A percentile compares a stretch with the other conserved stretches of the same genome.
Evolutionary conservation across 2,888 invertebrate species (phyloP).

Genomic region (Limulus polyphemus): DNA sequence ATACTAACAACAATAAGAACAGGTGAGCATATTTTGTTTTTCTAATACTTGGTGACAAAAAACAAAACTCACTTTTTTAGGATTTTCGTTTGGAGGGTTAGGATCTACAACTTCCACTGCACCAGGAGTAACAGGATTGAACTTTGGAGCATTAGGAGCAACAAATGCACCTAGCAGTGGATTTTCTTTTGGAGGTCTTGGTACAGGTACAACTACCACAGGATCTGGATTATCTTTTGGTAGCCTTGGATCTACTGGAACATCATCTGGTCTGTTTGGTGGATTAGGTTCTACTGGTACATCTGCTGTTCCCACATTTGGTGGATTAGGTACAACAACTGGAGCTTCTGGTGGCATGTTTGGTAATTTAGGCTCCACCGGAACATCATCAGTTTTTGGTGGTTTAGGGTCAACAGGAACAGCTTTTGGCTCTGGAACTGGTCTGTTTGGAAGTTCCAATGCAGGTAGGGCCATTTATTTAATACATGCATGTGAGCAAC

Average conservation of each 20-base stretch:
- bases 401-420: slow-evolving; percentile 8
- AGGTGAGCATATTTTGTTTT: too few relatives aligned
- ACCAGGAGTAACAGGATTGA: slow-evolving; percentile 5
- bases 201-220: slow-evolving; percentile 11
- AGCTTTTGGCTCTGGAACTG: not conserved
- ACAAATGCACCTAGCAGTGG: slow-evolving; percentile 5
- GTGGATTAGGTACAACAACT: not conserved
- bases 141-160: slow-evolving; percentile 1
- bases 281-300: not conserved
- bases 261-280: slow-evolving; percentile 1
- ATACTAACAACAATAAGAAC: too few relatives aligned
- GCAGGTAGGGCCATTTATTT: too few relatives aligned
- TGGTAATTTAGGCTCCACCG: slow-evolving; percentile 11
- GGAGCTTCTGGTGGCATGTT: slow-evolving; percentile 6
- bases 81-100: slow-evolving; percentile 7
- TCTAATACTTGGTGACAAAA: too few relatives aligned
- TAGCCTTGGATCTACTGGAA: slow-evolving; percentile 7
- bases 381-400: slow-evolving; percentile 12
- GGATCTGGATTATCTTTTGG: slow-evolving; percentile 19
- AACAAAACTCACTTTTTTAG: slow-evolving; percentile 6
- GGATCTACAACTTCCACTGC: not conserved
- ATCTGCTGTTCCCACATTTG: slow-evolving; percentile 1
- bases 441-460: too few relatives aligned
- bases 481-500: too few relatives aligned
- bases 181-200: slow-evolving; percentile 19